phyloP scores from a whole-genome alignment of 2,888 invertebrate genomes.

The Ptycholaimellus sp. region DNA sequence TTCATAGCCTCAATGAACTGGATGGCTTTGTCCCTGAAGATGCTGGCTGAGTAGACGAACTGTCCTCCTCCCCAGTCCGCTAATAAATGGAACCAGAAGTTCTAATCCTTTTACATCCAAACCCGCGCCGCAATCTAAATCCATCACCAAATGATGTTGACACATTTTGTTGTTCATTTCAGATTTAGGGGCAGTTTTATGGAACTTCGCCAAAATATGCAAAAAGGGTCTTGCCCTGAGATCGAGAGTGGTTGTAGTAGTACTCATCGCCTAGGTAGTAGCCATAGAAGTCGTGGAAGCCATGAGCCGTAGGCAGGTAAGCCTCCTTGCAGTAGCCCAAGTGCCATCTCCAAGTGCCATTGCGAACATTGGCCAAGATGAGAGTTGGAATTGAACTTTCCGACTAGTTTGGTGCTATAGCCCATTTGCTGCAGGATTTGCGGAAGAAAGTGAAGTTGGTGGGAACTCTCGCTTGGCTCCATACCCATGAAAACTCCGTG shows the following conservation, averaged over 20 bases:
- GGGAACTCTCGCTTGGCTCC: constrained; percentile 23
- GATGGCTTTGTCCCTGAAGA: not conserved
- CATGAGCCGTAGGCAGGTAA: constrained; percentile 28
- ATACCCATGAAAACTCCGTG: constrained; percentile 22
- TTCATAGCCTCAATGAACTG: not conserved
- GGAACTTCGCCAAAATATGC: too few species aligned
- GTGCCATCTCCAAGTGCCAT: constrained; percentile 28
- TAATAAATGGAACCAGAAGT: constrained; percentile 15
- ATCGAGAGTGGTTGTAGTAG: constrained; percentile 13
- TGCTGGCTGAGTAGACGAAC: constrained; percentile 19
- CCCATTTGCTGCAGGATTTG: constrained; percentile 19
- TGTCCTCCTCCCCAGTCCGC: constrained; percentile 15
- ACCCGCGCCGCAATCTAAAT: constrained; percentile 13
- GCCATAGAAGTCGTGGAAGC: constrained; percentile 33
- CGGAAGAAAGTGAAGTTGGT: constrained; percentile 22
- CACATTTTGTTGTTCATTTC: too few species aligned
- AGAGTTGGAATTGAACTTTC: constrained; percentile 10
- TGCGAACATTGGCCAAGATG: not conserved
- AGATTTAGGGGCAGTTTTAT: too few species aligned
- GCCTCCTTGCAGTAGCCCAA: constrained; percentile 30
- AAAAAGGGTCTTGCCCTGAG: too few species aligned
- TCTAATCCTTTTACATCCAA: constrained; percentile 15
- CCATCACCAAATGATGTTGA: constrained; percentile 12
- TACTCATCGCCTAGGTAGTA: constrained; percentile 26
- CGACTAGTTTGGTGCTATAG: constrained; percentile 24